Evolutionary conservation across 2,113 vertebrate species (phyloP).

Genomic region (Peromyscus maniculatus): DNA sequence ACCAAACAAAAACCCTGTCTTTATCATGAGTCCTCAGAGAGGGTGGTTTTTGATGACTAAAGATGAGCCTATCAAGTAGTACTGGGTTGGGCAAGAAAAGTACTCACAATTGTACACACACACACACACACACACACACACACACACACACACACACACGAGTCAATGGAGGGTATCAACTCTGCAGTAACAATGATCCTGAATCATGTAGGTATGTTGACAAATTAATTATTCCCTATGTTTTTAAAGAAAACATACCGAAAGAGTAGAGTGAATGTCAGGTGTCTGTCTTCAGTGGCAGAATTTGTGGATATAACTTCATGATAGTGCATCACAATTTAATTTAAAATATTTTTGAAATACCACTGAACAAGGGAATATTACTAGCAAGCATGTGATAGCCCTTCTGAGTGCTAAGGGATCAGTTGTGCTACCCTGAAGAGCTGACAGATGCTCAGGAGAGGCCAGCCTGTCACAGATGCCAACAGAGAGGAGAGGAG

Average conservation of each 20-base stretch:
- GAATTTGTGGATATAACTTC: slow-evolving; percentile 1
- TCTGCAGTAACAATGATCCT: neutral
- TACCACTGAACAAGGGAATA: neutral
- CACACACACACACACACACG: neutral
- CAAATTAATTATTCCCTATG: neutral
- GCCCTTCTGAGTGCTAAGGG: neutral
- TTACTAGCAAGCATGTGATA: neutral
- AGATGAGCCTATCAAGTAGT: neutral
- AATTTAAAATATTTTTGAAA: slow-evolving; percentile 49
- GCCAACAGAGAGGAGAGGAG: neutral
- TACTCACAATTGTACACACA: neutral
- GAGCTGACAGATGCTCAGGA: neutral
- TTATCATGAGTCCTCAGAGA: neutral
- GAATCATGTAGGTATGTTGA: neutral
- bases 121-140: neutral
- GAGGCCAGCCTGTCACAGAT: neutral
- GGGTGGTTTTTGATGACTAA: neutral
- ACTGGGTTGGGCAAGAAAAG: neutral
- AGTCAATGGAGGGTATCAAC: neutral
- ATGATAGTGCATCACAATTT: neutral
- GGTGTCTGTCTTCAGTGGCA: neutral
- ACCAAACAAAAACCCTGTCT: slow-evolving; percentile 17
- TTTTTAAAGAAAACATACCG: neutral
- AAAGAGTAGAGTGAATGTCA: neutral
- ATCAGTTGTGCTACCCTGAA: neutral